Conservation (phyloP, 2,113 vertebrate genomes). For the Otolemur garnettii region DNA sequence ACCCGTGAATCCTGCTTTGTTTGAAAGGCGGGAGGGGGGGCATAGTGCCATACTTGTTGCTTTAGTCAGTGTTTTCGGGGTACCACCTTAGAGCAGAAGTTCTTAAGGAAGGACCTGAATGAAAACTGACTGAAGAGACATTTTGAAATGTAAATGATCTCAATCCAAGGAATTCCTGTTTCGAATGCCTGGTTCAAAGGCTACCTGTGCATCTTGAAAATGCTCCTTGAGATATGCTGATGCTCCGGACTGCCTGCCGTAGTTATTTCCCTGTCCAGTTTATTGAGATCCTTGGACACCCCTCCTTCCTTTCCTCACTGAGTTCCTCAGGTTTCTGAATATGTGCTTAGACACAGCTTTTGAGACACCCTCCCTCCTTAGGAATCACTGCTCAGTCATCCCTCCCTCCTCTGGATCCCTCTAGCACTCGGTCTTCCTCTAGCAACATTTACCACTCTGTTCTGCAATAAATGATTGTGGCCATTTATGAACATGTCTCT, state of each 20-base stretch:
- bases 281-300: neutral
- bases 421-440: neutral
- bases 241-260: neutral
- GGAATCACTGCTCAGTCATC: too few relatives aligned
- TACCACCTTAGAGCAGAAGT: neutral
- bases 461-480: neutral
- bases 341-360: neutral
- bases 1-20: neutral
- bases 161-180: neutral
- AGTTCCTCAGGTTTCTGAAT: neutral
- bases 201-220: neutral
- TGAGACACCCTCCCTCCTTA: neutral
- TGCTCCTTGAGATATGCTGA: neutral
- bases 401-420: neutral
- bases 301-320: neutral
- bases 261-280: neutral
- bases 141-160: neutral
- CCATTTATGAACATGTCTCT: slow-evolving; percentile 43
- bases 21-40: neutral
- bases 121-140: neutral
- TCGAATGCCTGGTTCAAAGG: neutral
- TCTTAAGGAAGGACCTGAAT: neutral
- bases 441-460: neutral
- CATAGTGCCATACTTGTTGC: neutral
- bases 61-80: neutral